phyloP scores from a whole-genome alignment of 2,797 vertebrate genomes.

The Myoxocephalus aenaeus region DNA sequence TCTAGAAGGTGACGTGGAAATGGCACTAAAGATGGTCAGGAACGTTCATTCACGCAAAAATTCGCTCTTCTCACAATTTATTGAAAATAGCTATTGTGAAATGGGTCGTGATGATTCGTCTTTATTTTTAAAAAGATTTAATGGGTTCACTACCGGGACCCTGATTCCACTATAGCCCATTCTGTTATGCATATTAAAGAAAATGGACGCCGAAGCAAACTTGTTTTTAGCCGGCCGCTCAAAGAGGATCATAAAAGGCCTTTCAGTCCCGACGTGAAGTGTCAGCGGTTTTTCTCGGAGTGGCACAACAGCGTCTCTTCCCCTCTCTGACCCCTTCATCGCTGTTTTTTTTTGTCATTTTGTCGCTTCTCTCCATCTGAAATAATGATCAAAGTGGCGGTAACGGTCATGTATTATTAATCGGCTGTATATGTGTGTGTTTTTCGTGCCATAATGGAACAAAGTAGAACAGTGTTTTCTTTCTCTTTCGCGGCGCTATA shows the following conservation, averaged over 20 bases:
- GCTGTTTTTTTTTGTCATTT: conserved; percentile 42
- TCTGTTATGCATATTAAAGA: conserved; percentile 21
- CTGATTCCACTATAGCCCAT: conserved; percentile 1
- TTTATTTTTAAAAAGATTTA: no score
- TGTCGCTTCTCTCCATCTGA: conserved; percentile 29
- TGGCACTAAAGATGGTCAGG: no score
- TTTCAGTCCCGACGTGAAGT: conserved; percentile 49
- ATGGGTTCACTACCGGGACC: no score
- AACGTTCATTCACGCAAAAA: no score
- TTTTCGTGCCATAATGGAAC: conserved; percentile 68
- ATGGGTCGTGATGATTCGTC: no score
- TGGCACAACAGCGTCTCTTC: conserved; percentile 25
- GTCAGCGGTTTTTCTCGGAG: conserved; percentile 72
- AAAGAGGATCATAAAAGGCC: conserved; percentile 43
- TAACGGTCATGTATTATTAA: conserved; percentile 75
- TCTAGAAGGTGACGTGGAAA: no score
- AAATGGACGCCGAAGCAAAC: conserved; percentile 8
- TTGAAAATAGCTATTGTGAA: no score
- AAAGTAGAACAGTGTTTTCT: conserved; percentile 68
- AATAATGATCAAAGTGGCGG: conserved; percentile 55
- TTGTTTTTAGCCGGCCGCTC: conserved; percentile 45
- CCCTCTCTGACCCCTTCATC: conserved; percentile 34
- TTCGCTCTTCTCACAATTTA: no score
- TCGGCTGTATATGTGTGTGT: conserved; percentile 37
- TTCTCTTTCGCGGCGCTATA: conserved; percentile 61